Base-by-base conservation (phyloP, 2,888 invertebrate genomes). In the Polyploca ridens region DNA sequence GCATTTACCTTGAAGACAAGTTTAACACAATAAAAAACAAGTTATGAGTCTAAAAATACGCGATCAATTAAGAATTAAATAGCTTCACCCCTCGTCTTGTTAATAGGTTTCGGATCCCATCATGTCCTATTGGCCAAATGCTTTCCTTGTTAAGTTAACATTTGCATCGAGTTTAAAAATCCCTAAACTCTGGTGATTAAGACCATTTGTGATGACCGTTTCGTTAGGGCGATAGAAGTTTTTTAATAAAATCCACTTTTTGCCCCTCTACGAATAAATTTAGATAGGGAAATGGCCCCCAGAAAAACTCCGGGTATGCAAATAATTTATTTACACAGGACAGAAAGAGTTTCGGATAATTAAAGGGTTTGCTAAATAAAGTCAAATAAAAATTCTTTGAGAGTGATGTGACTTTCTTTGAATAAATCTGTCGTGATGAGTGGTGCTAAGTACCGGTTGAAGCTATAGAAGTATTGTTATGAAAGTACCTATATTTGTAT, bases 181-280 rank as follows among this genome's bases (percentile, higher is more conserved):
- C 54, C 54, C 10, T 76, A 74, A 75, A 76, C 71, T 76, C 70
- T 72, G 68, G 76, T 78, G 76, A 81, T 82, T 80, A 79, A 78
- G 67, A 69, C 66, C 71, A 73, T 70, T 77, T 72, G 64, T 59
- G 72, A 79, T 75, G 75, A 72, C 75, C 75, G 73, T 75, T 75
- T 75, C 75, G 72, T 75, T 76, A 72, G 76, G 65, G 70, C 69
- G 72, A 65, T 62, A 69, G 70, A 92, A 91, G 83, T 91, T 91
- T 92, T 92, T 91, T 90, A 91, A 91, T 90, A 91, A 91, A 90
- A 90, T 79, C 84, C 74, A 75, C 84, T 82, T 85, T 78, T 80
- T 74, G 71, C 73, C 73, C 76, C 79, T 73, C 71, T 74, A 76
- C 73, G 82, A 85, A 90, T 90, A 89, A 90, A 90, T 91, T 90